Base-by-base conservation (phyloP, 2,113 vertebrate genomes). In the Podilymbus podiceps region DNA sequence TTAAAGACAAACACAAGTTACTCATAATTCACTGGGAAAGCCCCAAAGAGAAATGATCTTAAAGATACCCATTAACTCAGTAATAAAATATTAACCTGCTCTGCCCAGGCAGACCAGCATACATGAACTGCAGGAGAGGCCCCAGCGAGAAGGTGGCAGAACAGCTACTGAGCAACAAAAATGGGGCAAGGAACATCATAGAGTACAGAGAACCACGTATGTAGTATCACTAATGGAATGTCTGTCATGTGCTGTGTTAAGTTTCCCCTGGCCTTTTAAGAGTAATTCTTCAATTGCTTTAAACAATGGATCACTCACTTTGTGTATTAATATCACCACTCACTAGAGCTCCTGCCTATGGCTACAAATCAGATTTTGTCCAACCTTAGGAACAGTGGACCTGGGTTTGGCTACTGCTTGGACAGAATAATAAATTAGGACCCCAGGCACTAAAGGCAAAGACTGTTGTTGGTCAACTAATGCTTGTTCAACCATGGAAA, bases 341-440 rank as follows among this genome's bases (percentile, higher is more conserved):
- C 1, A 0, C 30, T 72, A 66, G 21, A 64, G 38, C 7, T 86
- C n/a, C 47, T 3, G 2, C 25, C 46, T 60, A n/a, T 1, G 1
- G 31, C 16, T 12, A 58, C 30, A 64, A 79, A 85, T 4, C 23
- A 49, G 50, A 77, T 84, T 82, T 77, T 47, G 11, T 31, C 46
- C 4, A 5, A 19, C 30, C 35, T 74, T 47, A 22, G 46, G 81
- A 79, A 67, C 10, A 84, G 24, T 2, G 0, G 2, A 58, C 23
- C 31, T 22, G 24, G 5, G 27, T 64, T 82, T 79, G 46, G 15
- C 30, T 82, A 17, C 33, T 76, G 46, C 31, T 89, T 50, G 30
- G n/a, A 35, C 4, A 3, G 30, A 64, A 82, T 58, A 83, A 63
- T 21, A 79, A 71, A 60, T 1, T 30, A 9, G 28, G 21, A 73